A percentile compares a stretch with the other conserved stretches of the same genome.
Conservation (phyloP, 2,888 invertebrate genomes). For the Eremobia ochroleuca region DNA sequence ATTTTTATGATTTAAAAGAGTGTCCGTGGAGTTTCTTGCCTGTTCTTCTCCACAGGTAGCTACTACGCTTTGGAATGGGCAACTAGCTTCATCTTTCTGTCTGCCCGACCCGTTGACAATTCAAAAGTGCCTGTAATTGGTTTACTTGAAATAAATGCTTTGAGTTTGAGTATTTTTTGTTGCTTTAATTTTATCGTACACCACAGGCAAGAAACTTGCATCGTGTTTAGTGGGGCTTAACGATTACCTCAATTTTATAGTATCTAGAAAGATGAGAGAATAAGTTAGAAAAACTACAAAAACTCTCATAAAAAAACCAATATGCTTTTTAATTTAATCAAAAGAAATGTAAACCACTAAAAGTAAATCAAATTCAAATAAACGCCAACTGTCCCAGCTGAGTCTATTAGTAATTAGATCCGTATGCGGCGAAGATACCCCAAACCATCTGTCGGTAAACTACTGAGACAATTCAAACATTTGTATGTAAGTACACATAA, state of each 20-base stretch:
- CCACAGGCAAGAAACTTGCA: not conserved
- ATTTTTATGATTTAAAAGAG: too few relatives aligned
- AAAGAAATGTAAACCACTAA: slow-evolving; percentile 8
- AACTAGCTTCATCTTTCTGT: too few relatives aligned
- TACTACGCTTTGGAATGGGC: too few relatives aligned
- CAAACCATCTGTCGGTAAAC: slow-evolving; percentile 58
- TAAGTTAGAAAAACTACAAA: not conserved
- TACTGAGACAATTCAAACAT: slow-evolving; percentile 49
- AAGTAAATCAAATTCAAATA: slow-evolving; percentile 20
- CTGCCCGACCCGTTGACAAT: too few relatives aligned
- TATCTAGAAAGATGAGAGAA: not conserved
- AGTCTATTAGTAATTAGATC: slow-evolving; percentile 64
- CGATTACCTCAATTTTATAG: too few relatives aligned
- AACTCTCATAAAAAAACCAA: not conserved
- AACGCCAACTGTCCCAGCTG: slow-evolving; percentile 52
- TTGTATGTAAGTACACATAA: slow-evolving; percentile 15
- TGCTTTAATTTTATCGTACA: not conserved
- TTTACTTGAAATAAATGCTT: too few relatives aligned
- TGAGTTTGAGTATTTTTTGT: too few relatives aligned
- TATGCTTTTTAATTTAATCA: slow-evolving; percentile 1
- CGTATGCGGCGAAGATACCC: slow-evolving; percentile 54
- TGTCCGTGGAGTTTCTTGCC: too few relatives aligned
- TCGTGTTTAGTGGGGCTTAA: not conserved
- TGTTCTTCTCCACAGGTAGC: too few relatives aligned
- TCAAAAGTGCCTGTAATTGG: too few relatives aligned